Percentiles rank a stretch among this genome's conserved stretches.
phyloP scores from a whole-genome alignment of 2,888 invertebrate species.

The Lasius fuliginosus region DNA sequence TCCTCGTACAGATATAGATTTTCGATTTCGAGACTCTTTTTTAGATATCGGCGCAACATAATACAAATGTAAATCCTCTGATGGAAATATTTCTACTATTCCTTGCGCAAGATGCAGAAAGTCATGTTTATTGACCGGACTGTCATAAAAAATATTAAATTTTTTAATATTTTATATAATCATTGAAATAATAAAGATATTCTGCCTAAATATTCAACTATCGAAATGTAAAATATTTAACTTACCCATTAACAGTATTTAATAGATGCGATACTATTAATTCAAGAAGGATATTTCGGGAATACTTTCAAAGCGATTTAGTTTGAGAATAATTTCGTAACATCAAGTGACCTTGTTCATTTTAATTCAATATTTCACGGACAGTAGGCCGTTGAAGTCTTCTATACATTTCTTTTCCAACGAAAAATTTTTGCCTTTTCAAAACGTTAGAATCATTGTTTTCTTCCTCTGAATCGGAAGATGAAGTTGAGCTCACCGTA shows the following conservation, averaged over 20 bases:
- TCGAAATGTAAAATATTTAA: not conserved
- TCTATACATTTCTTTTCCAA: not conserved
- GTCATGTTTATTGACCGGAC: not conserved
- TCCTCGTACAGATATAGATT: too few relatives aligned
- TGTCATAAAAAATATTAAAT: not conserved
- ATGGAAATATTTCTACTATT: not conserved
- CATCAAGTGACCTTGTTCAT: not conserved
- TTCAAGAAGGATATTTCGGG: not conserved
- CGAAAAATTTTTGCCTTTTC: too few relatives aligned
- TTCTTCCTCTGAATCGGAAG: too few relatives aligned
- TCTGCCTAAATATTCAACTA: too few relatives aligned
- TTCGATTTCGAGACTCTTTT: too few relatives aligned
- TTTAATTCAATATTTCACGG: not conserved
- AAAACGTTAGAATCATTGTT: too few relatives aligned
- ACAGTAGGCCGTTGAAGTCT: slow-evolving; percentile 1
- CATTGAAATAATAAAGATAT: not conserved
- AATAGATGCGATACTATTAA: not conserved
- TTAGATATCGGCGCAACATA: too few relatives aligned
- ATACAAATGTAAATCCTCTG: not conserved
- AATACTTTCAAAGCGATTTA: not conserved
- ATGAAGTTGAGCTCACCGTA: too few relatives aligned
- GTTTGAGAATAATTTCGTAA: not conserved
- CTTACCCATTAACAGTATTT: slow-evolving; percentile 1
- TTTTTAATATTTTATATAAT: not conserved
- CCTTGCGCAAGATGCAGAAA: not conserved